phyloP scores from a whole-genome alignment of 2,113 vertebrate genomes.

The Spilogale gracilis region DNA sequence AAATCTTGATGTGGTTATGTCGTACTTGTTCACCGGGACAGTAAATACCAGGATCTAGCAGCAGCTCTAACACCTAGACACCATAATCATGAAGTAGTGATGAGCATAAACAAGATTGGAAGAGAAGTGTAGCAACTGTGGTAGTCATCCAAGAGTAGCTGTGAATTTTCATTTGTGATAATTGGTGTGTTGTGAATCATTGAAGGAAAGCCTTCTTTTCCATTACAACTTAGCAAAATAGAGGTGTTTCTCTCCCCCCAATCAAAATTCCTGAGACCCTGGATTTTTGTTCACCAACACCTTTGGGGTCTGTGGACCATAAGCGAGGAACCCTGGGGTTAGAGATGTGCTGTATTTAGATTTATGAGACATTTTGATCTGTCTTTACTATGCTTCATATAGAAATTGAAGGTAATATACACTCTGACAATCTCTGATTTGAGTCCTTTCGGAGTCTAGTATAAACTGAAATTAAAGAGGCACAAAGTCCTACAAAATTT shows the following conservation, averaged over 20 bases:
- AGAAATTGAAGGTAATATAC: neutral
- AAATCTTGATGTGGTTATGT: neutral
- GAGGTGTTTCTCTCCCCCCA: neutral
- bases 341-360: rapidly evolving
- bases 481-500: neutral
- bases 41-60: neutral
- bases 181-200: neutral
- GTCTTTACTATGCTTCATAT: neutral
- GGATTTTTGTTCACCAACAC: neutral
- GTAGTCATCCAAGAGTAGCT: neutral
- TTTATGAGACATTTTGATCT: neutral
- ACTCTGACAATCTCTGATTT: neutral
- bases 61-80: neutral
- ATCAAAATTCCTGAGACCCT: neutral
- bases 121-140: neutral
- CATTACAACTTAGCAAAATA: neutral
- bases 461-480: neutral
- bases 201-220: neutral
- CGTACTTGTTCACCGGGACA: neutral
- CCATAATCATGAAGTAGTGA: neutral
- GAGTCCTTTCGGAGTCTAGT: neutral
- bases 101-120: too few species aligned
- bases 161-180: neutral
- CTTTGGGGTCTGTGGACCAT: neutral
- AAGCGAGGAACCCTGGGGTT: neutral